phyloP scores from a whole-genome alignment of 2,888 invertebrate genomes.

The Atrina japonica region DNA sequence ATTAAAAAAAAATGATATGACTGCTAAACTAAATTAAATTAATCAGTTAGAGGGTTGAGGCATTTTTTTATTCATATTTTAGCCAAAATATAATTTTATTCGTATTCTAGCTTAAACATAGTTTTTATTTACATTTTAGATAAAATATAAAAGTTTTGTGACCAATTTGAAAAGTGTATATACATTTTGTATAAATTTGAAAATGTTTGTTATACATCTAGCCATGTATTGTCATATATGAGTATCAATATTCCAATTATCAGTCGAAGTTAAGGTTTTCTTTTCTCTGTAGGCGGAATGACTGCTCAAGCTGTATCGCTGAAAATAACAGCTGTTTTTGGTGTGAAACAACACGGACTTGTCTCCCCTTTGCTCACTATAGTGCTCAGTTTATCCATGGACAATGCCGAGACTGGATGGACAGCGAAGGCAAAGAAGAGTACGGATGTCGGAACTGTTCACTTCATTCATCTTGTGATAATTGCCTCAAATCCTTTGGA shows the following conservation, averaged over 20 bases:
- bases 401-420: slow-evolving; percentile 95
- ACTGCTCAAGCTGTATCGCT: slow-evolving; percentile 85
- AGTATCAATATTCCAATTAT: neutral
- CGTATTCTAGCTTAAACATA: too few relatives aligned
- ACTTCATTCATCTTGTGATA: slow-evolving; percentile 69
- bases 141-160: too few relatives aligned
- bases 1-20: too few relatives aligned
- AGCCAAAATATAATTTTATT: too few relatives aligned
- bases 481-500: slow-evolving; percentile 90
- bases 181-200: neutral
- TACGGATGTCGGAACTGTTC: slow-evolving; percentile 71
- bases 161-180: neutral
- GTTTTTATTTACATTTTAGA: too few relatives aligned
- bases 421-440: slow-evolving; percentile 80
- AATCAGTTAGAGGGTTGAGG: too few relatives aligned
- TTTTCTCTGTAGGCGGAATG: slow-evolving; percentile 70
- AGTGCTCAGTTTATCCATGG: slow-evolving; percentile 86
- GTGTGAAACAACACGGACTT: slow-evolving; percentile 95
- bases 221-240: neutral
- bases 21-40: too few relatives aligned
- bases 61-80: too few relatives aligned
- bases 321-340: slow-evolving; percentile 92
- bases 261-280: slow-evolving; percentile 2
- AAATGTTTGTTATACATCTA: neutral
- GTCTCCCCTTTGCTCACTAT: slow-evolving; percentile 97